phyloP scores from a whole-genome alignment of 2,113 vertebrate species.

The Pheucticus melanocephalus region DNA sequence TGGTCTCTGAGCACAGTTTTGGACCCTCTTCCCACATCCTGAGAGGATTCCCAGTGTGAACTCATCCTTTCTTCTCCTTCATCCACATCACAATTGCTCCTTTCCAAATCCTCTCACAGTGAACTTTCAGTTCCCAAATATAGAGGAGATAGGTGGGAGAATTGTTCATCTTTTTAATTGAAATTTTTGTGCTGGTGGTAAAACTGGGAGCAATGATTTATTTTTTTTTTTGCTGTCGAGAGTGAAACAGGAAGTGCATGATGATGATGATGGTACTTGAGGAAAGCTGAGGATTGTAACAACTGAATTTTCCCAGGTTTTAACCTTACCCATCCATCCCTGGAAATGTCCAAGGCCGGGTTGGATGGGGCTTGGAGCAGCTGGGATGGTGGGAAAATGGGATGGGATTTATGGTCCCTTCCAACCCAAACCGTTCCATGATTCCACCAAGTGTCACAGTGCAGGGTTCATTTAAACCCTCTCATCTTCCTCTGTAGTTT shows the following conservation, averaged over 20 bases:
- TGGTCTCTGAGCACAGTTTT: accelerated
- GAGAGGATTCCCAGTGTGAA: neutral
- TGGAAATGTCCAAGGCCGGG: neutral
- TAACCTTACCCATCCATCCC: neutral
- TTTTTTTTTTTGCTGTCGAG: accelerated
- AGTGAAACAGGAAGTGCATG: neutral
- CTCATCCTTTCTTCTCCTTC: neutral
- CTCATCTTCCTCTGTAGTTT: accelerated
- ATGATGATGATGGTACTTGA: neutral
- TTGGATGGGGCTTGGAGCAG: accelerated
- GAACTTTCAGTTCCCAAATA: neutral
- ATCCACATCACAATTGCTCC: neutral
- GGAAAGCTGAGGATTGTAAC: neutral
- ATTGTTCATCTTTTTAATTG: accelerated
- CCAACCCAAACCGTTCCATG: neutral
- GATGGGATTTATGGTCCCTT: neutral
- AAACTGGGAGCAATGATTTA: accelerated
- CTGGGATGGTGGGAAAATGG: accelerated
- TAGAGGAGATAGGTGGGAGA: neutral
- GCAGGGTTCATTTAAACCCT: accelerated
- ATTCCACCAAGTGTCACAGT: accelerated
- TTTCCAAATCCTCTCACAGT: neutral
- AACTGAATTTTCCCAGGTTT: neutral
- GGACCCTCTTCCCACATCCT: neutral
- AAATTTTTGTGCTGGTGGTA: accelerated